A percentile compares a stretch with the other conserved stretches of the same genome.
Evolutionary conservation across 2,888 invertebrate genomes (phyloP).

Genomic region (Eueremaeus valkanovi): DNA sequence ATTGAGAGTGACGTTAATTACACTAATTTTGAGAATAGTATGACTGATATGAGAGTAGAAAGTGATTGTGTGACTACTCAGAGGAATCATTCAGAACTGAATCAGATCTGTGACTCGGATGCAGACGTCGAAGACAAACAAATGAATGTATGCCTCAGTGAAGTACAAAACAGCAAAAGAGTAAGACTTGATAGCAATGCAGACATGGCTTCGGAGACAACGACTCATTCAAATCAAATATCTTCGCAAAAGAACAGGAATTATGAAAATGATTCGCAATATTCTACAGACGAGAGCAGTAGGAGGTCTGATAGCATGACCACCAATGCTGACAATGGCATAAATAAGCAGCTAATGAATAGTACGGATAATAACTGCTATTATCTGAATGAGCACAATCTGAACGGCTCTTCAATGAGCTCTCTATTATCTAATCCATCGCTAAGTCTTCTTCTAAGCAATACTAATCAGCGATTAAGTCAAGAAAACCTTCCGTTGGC

Average conservation of each 20-base stretch:
- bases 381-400: not conserved
- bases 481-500: not conserved
- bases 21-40: not conserved
- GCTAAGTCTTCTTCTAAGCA: not conserved
- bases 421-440: conserved; percentile 20
- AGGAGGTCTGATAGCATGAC: not conserved
- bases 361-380: not conserved
- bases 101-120: not conserved
- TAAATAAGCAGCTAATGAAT: conserved; percentile 7
- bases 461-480: not conserved
- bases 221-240: not conserved
- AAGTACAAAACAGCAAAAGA: conserved; percentile 18
- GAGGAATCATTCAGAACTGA: not conserved
- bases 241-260: not conserved
- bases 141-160: not conserved
- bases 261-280: not conserved
- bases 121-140: not conserved
- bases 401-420: not conserved
- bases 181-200: not conserved
- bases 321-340: not conserved
- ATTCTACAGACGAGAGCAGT: not conserved
- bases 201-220: not conserved
- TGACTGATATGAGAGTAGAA: conserved; percentile 11
- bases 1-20: conserved; percentile 13
- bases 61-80: not conserved